phyloP scores from a whole-genome alignment of 2,888 invertebrate genomes.

The Luperina testacea region DNA sequence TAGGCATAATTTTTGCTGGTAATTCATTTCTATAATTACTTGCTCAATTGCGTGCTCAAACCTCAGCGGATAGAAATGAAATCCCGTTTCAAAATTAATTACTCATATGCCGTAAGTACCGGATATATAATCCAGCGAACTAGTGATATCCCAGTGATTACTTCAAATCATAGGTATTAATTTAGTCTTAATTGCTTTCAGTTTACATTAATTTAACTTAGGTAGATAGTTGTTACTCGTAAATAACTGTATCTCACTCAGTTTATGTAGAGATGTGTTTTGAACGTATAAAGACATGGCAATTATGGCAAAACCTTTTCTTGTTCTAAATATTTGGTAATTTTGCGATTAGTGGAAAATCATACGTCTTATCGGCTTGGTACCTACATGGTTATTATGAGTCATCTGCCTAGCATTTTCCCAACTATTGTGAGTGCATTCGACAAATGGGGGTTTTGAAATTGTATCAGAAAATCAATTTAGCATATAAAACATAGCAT shows the following conservation, averaged over 20 bases:
- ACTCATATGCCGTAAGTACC: neutral
- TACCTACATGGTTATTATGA: neutral
- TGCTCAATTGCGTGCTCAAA: neutral
- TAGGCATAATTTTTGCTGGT: no score
- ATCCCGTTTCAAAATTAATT: conserved; percentile 13
- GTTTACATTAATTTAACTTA: conserved; percentile 21
- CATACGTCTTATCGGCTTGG: no score
- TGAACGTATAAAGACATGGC: neutral
- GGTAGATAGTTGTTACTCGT: neutral
- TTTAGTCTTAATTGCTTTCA: conserved; percentile 16
- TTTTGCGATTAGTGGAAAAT: neutral
- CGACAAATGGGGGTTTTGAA: no score
- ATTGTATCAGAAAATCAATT: no score
- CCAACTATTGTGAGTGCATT: neutral
- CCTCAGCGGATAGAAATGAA: neutral
- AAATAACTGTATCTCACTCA: neutral
- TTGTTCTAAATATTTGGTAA: neutral
- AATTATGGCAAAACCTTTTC: neutral
- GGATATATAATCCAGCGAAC: conserved; percentile 2
- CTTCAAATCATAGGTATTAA: conserved; percentile 15
- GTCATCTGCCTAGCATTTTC: neutral
- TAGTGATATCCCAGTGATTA: neutral
- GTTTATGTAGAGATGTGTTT: neutral
- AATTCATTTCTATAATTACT: neutral
- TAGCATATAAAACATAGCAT: no score